Conservation (phyloP, 2,113 vertebrate genomes). For the Atractosteus spatula region DNA sequence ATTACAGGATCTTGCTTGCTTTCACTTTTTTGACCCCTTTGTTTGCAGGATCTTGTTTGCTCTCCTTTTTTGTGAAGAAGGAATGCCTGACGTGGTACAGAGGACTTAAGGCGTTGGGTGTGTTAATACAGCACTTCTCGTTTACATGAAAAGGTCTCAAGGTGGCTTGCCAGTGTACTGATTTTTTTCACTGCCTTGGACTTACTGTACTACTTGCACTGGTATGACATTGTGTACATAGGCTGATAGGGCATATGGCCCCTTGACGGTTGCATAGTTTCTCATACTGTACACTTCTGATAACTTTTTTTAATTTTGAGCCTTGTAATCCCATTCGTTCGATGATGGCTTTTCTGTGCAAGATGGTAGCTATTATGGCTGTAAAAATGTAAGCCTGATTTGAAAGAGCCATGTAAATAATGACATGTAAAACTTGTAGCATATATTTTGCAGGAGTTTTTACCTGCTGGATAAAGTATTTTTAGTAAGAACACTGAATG, state of each 20-base stretch:
- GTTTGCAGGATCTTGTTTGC: no score
- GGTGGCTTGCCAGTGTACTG: slow-evolving; percentile 38
- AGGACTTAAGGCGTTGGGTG: slow-evolving; percentile 25
- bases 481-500: slow-evolving; percentile 97
- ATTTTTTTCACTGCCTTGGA: slow-evolving; percentile 42
- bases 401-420: slow-evolving; percentile 93
- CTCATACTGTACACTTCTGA: slow-evolving; percentile 47
- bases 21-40: no score
- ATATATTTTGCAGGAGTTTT: slow-evolving; percentile 86
- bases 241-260: slow-evolving; percentile 47
- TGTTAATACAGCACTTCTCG: slow-evolving; percentile 38
- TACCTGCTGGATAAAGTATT: slow-evolving; percentile 85
- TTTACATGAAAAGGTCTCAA: slow-evolving; percentile 54
- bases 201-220: slow-evolving; percentile 56
- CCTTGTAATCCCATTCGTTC: slow-evolving; percentile 25
- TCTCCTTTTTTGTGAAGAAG: no score
- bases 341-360: slow-evolving; percentile 48
- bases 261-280: slow-evolving; percentile 42
- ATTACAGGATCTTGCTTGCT: no score
- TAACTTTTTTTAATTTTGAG: slow-evolving; percentile 34
- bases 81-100: slow-evolving; percentile 7
- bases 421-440: slow-evolving; percentile 89
- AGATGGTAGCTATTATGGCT: slow-evolving; percentile 57
- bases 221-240: slow-evolving; percentile 47
- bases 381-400: slow-evolving; percentile 40